Evolutionary conservation across 2,888 invertebrate genomes (phyloP).

Genomic region (Sicus ferrugineus): DNA sequence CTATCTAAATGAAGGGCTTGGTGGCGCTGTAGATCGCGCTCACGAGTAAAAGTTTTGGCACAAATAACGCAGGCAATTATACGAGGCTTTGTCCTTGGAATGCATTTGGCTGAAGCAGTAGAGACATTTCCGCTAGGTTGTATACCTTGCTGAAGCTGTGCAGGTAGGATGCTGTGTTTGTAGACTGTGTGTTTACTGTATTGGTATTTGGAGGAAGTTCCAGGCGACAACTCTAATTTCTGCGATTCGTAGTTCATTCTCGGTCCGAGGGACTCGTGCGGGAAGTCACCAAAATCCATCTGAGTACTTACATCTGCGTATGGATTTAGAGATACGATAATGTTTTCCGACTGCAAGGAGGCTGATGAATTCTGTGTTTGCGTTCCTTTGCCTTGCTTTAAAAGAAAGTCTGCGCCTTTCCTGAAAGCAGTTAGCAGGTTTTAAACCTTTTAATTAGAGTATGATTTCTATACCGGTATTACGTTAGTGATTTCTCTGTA

Average conservation of each 20-base stretch:
- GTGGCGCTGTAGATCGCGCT: slow-evolving; percentile 76
- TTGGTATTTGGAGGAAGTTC: not conserved
- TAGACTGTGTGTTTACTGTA: slow-evolving; percentile 56
- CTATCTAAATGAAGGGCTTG: slow-evolving; percentile 74
- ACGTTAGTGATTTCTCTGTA: no score
- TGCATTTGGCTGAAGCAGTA: slow-evolving; percentile 30
- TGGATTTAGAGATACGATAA: slow-evolving; percentile 50
- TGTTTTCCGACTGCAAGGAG: slow-evolving; percentile 39
- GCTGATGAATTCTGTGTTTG: not conserved
- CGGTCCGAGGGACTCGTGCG: not conserved
- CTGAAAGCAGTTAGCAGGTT: slow-evolving; percentile 16
- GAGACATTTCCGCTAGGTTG: not conserved
- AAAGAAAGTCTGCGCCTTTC: slow-evolving; percentile 47
- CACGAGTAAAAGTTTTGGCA: slow-evolving; percentile 73
- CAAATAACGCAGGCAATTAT: slow-evolving; percentile 73
- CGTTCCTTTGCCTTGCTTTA: slow-evolving; percentile 40
- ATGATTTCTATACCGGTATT: no score
- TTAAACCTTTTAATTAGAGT: no score
- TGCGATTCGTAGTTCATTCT: not conserved
- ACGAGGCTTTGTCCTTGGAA: slow-evolving; percentile 53
- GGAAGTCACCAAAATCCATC: slow-evolving; percentile 37
- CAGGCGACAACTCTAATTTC: not conserved
- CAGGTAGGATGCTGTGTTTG: slow-evolving; percentile 44
- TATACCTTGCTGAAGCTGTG: slow-evolving; percentile 36
- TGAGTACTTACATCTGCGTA: slow-evolving; percentile 43